A percentile compares a stretch with the other conserved stretches of the same genome.
phyloP scores from a whole-genome alignment of 1,140 invertebrate genomes.

The Anoplolepis gracilipes region DNA sequence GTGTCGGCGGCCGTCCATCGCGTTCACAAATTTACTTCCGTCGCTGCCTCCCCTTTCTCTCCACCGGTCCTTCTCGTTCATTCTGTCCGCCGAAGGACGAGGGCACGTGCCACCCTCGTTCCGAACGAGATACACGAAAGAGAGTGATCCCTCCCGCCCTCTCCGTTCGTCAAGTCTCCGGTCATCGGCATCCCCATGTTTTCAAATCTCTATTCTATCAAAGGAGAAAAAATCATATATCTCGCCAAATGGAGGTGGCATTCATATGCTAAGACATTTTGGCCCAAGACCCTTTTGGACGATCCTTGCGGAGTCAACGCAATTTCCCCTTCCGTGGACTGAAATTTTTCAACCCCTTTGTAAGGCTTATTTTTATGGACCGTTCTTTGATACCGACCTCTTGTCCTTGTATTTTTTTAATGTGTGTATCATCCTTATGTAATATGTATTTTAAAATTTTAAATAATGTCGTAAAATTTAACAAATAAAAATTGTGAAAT shows the following conservation, averaged over 20 bases:
- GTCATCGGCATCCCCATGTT: conserved; percentile 53
- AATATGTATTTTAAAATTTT: not conserved
- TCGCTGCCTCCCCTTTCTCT: conserved; percentile 60
- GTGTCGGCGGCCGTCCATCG: conserved; percentile 75
- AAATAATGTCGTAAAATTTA: not conserved
- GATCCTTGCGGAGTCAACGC: not conserved
- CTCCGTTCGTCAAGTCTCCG: conserved; percentile 1
- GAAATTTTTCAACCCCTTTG: not conserved
- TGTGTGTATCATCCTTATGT: not conserved
- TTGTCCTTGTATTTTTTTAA: not conserved
- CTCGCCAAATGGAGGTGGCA: conserved; percentile 27
- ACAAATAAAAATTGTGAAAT: not conserved
- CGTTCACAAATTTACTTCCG: conserved; percentile 81
- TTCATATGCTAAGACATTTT: conserved; percentile 72
- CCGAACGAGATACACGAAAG: conserved; percentile 71
- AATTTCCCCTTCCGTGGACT: not conserved
- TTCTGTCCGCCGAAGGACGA: conserved; percentile 18
- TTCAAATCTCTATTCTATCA: conserved; percentile 43
- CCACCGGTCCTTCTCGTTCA: conserved; percentile 2
- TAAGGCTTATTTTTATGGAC: not conserved
- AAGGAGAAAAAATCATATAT: conserved; percentile 43
- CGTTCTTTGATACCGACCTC: not conserved
- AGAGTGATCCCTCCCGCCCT: conserved; percentile 64
- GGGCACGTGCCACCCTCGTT: conserved; percentile 71
- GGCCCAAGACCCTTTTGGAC: conserved; percentile 20